Evolutionary conservation across 2,797 vertebrate genomes (phyloP), one percentile per base, ranked within the genome.

Genomic region (Siniperca scherzeri): DNA sequence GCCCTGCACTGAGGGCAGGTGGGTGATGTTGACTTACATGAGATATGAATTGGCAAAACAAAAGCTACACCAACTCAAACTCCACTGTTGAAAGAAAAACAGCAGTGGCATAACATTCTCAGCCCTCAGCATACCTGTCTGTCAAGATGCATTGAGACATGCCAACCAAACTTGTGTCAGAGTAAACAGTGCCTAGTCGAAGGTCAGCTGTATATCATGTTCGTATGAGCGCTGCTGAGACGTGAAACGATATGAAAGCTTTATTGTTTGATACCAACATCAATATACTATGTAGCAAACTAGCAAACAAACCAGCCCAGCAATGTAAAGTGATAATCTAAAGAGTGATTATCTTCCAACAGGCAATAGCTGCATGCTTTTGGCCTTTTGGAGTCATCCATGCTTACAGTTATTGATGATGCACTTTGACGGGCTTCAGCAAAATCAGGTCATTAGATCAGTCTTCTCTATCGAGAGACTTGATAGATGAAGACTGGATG

Each of bases 101-200:
- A 38, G 70, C 65, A 60, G 80, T 81, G 80, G 81, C 83, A 77
- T 70, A 64, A 74, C 68, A 60, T 75, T 61, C 78, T 87, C 75
- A 75, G 80, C 84, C 86, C 74, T 77, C 76, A 57, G 70, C 74
- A 25, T 61, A 85, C 83, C 80, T 88, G 84, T 91, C 93, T 85
- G 89, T 94, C 93, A 91, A 79, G 89, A 88, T 57, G 65, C 77
- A 91, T 70, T 86, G 86, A 90, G 78, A 90, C 84, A 83, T 85
- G 82, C 56, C 86, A 80, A 59, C 62, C 69, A 61, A 88, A 78
- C 50, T 65, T 12, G 25, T 69, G 85, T 92, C 85, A 81, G 80
- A 74, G 68, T 59, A 87, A 86, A 79, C 76, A 59, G 65, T 44
- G 69, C 78, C 77, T 48, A 1, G 61, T 19, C 81, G 84, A 93